These are phyloP conservation scores for Tretioscincus oriximinensis DNA, from an alignment of 2,113 vertebrate genomes.

Conservation along the genomic window DNA sequence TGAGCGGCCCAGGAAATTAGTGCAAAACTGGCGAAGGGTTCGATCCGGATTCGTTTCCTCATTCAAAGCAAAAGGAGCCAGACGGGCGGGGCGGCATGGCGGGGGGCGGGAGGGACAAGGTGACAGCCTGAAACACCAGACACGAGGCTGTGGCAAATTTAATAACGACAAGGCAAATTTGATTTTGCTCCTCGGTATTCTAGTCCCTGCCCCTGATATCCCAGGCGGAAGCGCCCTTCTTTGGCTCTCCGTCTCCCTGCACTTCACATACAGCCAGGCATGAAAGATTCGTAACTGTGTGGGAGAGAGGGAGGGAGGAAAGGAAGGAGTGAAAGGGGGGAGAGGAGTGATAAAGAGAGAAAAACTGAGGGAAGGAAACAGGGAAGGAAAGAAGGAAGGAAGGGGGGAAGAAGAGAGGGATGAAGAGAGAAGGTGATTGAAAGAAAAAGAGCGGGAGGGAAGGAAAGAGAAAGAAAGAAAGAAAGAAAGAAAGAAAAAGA, in stretches of 20 bases:
- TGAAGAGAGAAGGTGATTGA: too few relatives aligned
- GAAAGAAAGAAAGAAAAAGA: too few relatives aligned
- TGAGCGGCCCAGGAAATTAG: neutral
- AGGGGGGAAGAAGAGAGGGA: neutral
- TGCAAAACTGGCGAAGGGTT: neutral
- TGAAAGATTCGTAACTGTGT: neutral
- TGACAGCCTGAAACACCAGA: neutral
- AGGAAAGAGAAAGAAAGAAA: too few relatives aligned
- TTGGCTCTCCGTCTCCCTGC: neutral
- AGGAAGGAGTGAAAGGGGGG: too few relatives aligned
- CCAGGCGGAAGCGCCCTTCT: neutral
- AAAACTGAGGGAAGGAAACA: too few relatives aligned
- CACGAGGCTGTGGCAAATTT: fast-evolving
- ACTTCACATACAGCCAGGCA: neutral
- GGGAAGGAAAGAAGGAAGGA: too few relatives aligned
- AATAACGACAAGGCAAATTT: neutral
- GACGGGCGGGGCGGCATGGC: neutral
- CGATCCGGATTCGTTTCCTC: too few relatives aligned
- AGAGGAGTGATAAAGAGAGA: too few relatives aligned
- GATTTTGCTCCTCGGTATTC: neutral
- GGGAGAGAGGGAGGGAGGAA: too few relatives aligned
- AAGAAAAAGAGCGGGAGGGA: too few relatives aligned
- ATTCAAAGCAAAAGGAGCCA: neutral
- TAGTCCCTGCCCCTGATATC: neutral
- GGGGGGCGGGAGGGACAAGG: neutral